Percentiles rank a stretch among this genome's conserved stretches.
phyloP scores from a whole-genome alignment of 2,113 vertebrate species.

The Atrichornis clamosus region DNA sequence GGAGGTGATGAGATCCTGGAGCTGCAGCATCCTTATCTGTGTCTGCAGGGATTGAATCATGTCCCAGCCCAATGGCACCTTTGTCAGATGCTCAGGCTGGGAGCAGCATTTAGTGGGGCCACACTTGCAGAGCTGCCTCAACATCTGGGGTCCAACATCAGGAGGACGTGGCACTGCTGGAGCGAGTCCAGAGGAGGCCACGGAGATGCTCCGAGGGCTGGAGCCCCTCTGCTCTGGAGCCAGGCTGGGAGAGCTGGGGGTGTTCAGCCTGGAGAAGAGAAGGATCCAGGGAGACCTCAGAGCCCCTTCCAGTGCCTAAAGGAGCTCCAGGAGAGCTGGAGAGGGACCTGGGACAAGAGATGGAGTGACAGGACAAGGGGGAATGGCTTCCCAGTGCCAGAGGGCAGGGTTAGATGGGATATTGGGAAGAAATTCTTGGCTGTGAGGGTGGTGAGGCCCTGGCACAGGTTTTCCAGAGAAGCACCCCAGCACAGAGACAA shows the following conservation, averaged over 20 bases:
- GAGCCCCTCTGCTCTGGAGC: not conserved
- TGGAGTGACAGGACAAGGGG: not conserved
- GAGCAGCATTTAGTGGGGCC: not conserved
- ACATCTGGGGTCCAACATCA: no score
- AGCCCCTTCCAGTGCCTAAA: not conserved
- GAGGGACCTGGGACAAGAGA: not conserved
- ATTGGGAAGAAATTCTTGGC: fast-evolving
- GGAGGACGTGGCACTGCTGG: not conserved
- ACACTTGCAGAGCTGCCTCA: not conserved
- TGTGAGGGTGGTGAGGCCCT: fast-evolving
- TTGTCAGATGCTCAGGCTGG: not conserved
- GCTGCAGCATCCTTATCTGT: not conserved
- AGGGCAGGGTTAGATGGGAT: not conserved
- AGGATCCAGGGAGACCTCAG: not conserved
- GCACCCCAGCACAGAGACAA: not conserved
- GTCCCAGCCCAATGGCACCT: not conserved
- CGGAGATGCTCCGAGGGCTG: not conserved
- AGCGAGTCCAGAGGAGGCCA: not conserved
- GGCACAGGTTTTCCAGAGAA: not conserved
- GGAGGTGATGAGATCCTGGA: not conserved
- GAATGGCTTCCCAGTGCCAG: not conserved
- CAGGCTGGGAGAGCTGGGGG: not conserved
- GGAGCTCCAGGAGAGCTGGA: not conserved
- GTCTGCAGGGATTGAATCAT: not conserved
- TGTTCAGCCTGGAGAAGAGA: not conserved